These are phyloP conservation scores for Drosophila yooni DNA, from an alignment of 2,888 invertebrate genomes.

Conservation along the genomic window DNA sequence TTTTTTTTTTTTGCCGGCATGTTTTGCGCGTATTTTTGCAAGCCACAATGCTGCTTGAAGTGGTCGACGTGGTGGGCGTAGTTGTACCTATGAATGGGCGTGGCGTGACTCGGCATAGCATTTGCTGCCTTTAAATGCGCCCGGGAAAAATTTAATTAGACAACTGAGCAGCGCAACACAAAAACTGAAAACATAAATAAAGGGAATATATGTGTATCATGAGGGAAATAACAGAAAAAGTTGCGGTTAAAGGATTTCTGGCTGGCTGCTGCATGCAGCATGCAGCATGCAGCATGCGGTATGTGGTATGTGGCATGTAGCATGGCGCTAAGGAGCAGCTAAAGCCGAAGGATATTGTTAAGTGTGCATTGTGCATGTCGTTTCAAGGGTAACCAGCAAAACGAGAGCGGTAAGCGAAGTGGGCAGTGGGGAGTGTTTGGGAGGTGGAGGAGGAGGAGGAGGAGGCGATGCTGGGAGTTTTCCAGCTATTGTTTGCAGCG, in stretches of 20 bases:
- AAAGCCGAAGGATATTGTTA: constrained; percentile 57
- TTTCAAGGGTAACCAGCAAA: constrained; percentile 72
- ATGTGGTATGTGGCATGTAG: constrained; percentile 49
- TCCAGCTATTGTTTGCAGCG: constrained; percentile 54
- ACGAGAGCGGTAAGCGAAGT: not conserved
- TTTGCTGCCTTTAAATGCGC: constrained; percentile 70
- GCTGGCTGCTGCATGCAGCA: constrained; percentile 14
- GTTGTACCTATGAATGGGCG: constrained; percentile 5
- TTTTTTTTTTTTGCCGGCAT: constrained; percentile 17
- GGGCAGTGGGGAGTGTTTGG: rapidly evolving
- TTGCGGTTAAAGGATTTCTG: constrained; percentile 46
- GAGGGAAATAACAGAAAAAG: constrained; percentile 48
- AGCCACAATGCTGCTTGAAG: constrained; percentile 58
- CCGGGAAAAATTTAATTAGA: constrained; percentile 75
- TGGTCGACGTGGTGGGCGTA: constrained; percentile 26
- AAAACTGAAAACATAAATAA: not conserved
- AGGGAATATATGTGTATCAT: constrained; percentile 11
- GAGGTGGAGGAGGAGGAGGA: not conserved
- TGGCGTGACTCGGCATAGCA: constrained; percentile 44
- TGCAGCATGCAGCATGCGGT: constrained; percentile 21
- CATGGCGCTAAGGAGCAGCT: constrained; percentile 41
- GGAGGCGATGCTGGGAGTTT: constrained; percentile 28
- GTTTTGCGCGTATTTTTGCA: constrained; percentile 45
- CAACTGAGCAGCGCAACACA: constrained; percentile 56
- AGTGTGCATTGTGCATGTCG: constrained; percentile 63